Evolutionary conservation across 64 coral and sea anemone species (phyloP), one percentile per base, ranked within the genome.

Genomic region (Montipora efflorescens): DNA sequence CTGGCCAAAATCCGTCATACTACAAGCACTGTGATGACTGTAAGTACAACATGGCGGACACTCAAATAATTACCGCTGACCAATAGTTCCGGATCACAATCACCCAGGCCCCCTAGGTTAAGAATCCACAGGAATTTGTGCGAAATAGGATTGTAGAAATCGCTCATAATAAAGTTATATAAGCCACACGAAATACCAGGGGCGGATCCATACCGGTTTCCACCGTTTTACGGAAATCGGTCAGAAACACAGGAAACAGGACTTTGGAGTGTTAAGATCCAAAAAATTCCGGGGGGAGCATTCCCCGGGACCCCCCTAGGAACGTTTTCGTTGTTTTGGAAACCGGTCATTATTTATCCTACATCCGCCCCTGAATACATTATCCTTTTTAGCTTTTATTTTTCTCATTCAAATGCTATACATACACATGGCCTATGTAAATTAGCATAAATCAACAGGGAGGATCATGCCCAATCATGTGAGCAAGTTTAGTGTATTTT

Each of bases 361-460:
- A n/a, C n/a, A n/a, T n/a, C n/a, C n/a, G n/a, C n/a, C n/a, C n/a
- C n/a, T n/a, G n/a, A n/a, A n/a, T n/a, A n/a, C n/a, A n/a, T n/a
- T n/a, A n/a, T n/a, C 52, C 52, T 55, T 55, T 55, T 55, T 55
- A 55, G 52, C 52, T 55, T 55, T 55, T 55, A 55, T 55, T 7
- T 55, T 55, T 55, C 2, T 55, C 52, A 55, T 55, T 55, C 52
- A 55, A 55, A 55, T 55, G 52, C 52, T 55, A 55, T 55, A 55
- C 52, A 4, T 55, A 55, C 90, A 83, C 79, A 9, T 83, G 79
- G 83, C 61, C 79, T 91, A 75, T 83, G 90, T 83, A 91, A 91
- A 91, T 83, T 91, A 91, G 66, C 79, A 91, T 91, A 91, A 91
- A 91, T 83, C 90, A 83, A 91, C 90, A 91, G 79, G 69, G 77